These are phyloP conservation scores for Peromyscus polionotus DNA, from an alignment of 2,113 vertebrate species.

Conservation along the genomic window DNA sequence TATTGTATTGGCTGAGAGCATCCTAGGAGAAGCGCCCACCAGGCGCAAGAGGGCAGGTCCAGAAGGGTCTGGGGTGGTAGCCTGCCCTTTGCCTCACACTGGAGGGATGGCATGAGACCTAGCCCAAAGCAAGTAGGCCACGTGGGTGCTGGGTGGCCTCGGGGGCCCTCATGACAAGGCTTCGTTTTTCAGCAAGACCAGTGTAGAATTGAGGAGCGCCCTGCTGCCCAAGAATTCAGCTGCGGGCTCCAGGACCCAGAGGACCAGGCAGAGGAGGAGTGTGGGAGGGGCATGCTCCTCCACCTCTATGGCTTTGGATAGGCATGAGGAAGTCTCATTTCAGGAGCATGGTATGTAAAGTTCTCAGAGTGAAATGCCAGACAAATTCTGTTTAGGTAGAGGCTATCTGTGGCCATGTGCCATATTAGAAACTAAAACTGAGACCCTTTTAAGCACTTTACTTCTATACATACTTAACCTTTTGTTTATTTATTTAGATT, in stretches of 20 bases:
- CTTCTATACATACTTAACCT: background rate
- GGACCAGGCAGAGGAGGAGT: background rate
- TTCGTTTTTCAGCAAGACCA: background rate
- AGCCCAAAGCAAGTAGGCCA: background rate
- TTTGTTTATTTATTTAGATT: background rate
- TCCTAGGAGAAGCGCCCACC: background rate
- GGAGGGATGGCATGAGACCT: background rate
- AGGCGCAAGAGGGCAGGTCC: background rate
- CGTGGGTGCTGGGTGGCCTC: background rate
- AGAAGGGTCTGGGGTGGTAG: background rate
- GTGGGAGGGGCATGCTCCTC: background rate
- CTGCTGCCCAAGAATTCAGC: background rate
- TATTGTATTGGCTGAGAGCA: constrained; percentile 29
- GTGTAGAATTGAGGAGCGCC: background rate
- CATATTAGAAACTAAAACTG: constrained; percentile 28
- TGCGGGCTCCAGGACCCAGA: background rate
- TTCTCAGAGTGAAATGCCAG: background rate
- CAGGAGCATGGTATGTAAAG: background rate
- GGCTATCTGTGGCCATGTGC: background rate
- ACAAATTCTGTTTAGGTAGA: background rate
- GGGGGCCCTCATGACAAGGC: background rate
- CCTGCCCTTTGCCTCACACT: background rate
- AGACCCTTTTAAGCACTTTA: background rate
- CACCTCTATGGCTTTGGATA: background rate
- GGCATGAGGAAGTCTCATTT: background rate